A percentile compares a stretch with the other conserved stretches of the same genome.
These are phyloP conservation scores for Sinotaia quadrata DNA, from an alignment of 2,888 invertebrate species.

Conservation along the genomic window DNA sequence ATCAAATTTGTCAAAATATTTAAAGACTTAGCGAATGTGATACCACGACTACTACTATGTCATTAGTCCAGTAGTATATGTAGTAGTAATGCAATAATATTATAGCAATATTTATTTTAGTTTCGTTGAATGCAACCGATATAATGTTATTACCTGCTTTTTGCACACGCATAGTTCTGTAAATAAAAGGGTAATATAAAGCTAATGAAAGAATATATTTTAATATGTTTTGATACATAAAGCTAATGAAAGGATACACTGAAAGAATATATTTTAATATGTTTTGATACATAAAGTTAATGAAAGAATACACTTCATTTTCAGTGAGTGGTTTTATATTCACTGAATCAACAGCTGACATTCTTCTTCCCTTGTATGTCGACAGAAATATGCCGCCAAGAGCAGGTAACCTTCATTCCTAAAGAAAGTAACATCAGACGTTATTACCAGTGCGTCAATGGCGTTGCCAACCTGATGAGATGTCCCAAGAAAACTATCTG, in stretches of 20 bases:
- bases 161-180: too few relatives aligned
- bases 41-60: not conserved
- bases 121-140: not conserved
- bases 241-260: not conserved
- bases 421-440: conserved; percentile 19
- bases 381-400: conserved; percentile 31
- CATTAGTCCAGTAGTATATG: not conserved
- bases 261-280: not conserved
- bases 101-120: not conserved
- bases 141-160: too few relatives aligned
- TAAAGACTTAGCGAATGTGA: not conserved
- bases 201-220: not conserved
- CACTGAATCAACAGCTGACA: too few relatives aligned
- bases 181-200: too few relatives aligned
- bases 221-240: not conserved
- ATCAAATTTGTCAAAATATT: too few relatives aligned
- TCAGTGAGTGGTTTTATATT: too few relatives aligned
- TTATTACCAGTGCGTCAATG: conserved; percentile 37
- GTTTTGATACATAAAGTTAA: not conserved
- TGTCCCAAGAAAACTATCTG: conserved; percentile 28
- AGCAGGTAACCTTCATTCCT: conserved; percentile 17
- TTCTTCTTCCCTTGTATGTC: too few relatives aligned
- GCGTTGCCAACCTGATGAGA: conserved; percentile 22
- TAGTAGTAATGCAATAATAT: not conserved
- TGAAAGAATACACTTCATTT: too few relatives aligned